phyloP scores from a whole-genome alignment of 2,888 invertebrate genomes.

The Linyphia triangularis region DNA sequence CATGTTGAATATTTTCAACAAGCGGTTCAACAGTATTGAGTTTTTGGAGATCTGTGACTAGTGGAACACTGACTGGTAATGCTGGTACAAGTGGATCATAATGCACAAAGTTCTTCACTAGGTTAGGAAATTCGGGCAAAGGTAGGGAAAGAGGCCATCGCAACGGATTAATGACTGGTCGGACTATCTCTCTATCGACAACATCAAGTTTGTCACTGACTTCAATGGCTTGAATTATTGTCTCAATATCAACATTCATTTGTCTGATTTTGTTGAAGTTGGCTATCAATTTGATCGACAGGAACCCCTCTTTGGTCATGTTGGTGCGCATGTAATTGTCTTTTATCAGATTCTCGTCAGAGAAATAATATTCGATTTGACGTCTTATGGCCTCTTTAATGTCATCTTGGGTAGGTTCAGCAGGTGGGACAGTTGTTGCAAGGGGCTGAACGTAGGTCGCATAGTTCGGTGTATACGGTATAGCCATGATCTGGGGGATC shows the following conservation, averaged over 20 bases:
- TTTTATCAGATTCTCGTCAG: slow-evolving; percentile 94
- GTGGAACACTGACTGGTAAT: not conserved
- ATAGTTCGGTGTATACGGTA: not conserved
- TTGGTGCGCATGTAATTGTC: slow-evolving; percentile 98
- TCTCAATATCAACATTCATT: slow-evolving; percentile 89
- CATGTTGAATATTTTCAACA: not conserved
- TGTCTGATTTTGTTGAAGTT: slow-evolving; percentile 96
- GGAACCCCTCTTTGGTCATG: slow-evolving; percentile 96
- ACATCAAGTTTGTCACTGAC: slow-evolving; percentile 28
- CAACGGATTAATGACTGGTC: slow-evolving; percentile 24
- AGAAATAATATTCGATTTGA: slow-evolving; percentile 95
- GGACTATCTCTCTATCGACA: not conserved
- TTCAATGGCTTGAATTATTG: slow-evolving; percentile 86
- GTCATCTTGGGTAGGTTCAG: not conserved
- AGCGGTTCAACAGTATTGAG: not conserved
- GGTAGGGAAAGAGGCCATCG: not conserved
- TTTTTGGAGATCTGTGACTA: not conserved
- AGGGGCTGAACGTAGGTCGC: not conserved
- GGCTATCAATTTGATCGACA: slow-evolving; percentile 95
- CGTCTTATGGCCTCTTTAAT: not conserved
- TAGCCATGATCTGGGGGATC: not conserved
- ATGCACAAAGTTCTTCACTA: not conserved
- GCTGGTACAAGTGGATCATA: not conserved
- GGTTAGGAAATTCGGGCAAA: not conserved
- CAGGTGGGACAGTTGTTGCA: too few species aligned